A percentile compares a stretch with the other conserved stretches of the same genome.
Evolutionary conservation across 2,113 vertebrate genomes (phyloP).

Genomic region (Corythoichthys haematopterus): DNA sequence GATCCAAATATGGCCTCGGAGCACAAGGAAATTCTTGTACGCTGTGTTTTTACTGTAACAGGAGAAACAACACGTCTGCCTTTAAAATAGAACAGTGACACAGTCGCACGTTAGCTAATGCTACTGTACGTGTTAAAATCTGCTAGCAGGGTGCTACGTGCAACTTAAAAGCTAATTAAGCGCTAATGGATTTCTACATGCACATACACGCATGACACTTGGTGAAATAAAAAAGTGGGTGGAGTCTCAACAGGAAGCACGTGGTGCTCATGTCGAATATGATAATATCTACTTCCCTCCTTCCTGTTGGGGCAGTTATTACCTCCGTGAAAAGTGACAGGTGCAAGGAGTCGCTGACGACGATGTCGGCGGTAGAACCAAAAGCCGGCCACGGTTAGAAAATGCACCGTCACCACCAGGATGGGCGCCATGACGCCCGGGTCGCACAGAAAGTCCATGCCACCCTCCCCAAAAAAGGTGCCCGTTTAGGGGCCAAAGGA

Average conservation of each 20-base stretch:
- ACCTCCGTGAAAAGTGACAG: slow-evolving; percentile 31
- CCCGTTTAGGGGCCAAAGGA: not conserved
- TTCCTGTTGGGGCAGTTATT: slow-evolving; percentile 21
- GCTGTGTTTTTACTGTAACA: not conserved
- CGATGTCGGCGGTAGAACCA: slow-evolving; percentile 62
- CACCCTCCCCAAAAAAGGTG: not conserved
- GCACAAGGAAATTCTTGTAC: not conserved
- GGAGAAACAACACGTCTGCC: not conserved
- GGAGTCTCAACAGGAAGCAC: slow-evolving; percentile 51
- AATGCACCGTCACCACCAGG: slow-evolving; percentile 64
- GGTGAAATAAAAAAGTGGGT: slow-evolving; percentile 32
- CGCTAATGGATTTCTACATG: not conserved
- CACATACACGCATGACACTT: not conserved
- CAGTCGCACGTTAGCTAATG: not conserved
- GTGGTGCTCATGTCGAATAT: not conserved
- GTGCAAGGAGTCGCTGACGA: not conserved
- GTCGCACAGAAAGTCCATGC: slow-evolving; percentile 62
- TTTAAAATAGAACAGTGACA: slow-evolving; percentile 3
- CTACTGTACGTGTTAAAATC: not conserved
- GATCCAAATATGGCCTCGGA: not conserved
- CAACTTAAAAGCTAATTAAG: not conserved
- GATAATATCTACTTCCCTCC: not conserved
- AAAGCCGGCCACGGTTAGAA: slow-evolving; percentile 65
- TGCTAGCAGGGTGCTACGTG: not conserved
- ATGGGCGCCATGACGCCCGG: slow-evolving; percentile 50